These are phyloP conservation scores for Drosophila kuntzei DNA, from an alignment of 2,888 invertebrate species.

Conservation along the genomic window DNA sequence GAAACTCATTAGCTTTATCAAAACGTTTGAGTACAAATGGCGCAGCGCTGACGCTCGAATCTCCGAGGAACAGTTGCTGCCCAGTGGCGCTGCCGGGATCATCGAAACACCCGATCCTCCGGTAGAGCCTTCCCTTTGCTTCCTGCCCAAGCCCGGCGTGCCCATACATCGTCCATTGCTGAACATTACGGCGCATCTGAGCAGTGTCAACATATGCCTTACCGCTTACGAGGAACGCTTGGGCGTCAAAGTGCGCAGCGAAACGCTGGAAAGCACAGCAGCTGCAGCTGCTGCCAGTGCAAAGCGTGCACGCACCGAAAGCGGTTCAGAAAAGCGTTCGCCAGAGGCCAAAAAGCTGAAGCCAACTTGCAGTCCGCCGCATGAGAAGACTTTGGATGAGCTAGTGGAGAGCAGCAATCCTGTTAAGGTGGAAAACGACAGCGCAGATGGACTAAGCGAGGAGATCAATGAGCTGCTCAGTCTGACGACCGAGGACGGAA, in stretches of 20 bases:
- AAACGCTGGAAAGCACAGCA: slow-evolving; percentile 82
- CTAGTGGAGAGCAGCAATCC: slow-evolving; percentile 1
- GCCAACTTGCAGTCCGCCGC: slow-evolving; percentile 47
- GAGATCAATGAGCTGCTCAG: slow-evolving; percentile 77
- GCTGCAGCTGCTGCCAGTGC: slow-evolving; percentile 50
- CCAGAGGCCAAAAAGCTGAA: slow-evolving; percentile 86
- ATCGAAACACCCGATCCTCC: slow-evolving; percentile 4
- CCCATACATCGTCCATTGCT: slow-evolving; percentile 90
- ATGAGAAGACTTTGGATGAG: slow-evolving; percentile 59
- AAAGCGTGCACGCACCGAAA: slow-evolving; percentile 87
- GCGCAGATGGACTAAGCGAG: slow-evolving; percentile 78
- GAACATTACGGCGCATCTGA: slow-evolving; percentile 91
- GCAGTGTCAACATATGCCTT: slow-evolving; percentile 92
- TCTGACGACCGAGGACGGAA: slow-evolving; percentile 23
- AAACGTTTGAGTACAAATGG: slow-evolving; percentile 92
- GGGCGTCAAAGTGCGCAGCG: slow-evolving; percentile 87
- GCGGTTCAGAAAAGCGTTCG: slow-evolving; percentile 87
- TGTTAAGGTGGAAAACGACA: slow-evolving; percentile 52
- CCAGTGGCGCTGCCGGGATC: background rate
- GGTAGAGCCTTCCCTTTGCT: slow-evolving; percentile 82
- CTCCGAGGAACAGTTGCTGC: slow-evolving; percentile 65
- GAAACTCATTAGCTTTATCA: slow-evolving; percentile 89
- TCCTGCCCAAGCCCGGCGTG: slow-evolving; percentile 87
- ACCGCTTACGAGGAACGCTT: slow-evolving; percentile 91
- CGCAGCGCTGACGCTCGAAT: slow-evolving; percentile 86